phyloP scores from a whole-genome alignment of 1,140 invertebrate genomes.

The Coenobita brevimanus region DNA sequence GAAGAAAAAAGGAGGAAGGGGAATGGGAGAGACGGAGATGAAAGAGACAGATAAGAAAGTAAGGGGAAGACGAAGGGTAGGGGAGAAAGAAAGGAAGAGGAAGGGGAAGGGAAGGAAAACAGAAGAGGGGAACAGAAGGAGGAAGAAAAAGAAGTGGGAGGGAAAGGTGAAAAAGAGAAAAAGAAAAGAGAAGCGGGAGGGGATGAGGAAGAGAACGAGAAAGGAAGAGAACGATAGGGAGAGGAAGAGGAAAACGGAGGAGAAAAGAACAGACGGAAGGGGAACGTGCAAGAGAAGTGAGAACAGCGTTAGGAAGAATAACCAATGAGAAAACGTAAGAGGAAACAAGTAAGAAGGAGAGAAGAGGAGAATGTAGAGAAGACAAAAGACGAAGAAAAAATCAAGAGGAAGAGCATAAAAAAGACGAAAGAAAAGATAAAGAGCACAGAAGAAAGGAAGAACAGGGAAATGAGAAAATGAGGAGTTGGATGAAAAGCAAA shows the following conservation, averaged over 20 bases:
- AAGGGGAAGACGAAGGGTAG: not conserved
- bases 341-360: too few relatives aligned
- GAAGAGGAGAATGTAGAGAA: too few relatives aligned
- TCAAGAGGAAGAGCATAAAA: not conserved
- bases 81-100: conserved; percentile 17
- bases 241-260: not conserved
- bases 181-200: not conserved
- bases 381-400: not conserved
- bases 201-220: not conserved
- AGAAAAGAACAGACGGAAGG: not conserved
- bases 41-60: too few relatives aligned
- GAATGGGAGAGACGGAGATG: not conserved
- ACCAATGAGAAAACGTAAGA: not conserved
- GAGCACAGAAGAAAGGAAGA: not conserved
- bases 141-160: not conserved
- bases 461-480: not conserved
- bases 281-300: not conserved
- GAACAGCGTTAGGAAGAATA: not conserved
- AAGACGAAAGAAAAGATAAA: not conserved
- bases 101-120: not conserved
- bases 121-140: not conserved
- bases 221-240: not conserved
- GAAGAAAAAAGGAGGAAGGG: not conserved
- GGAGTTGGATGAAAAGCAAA: not conserved
- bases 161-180: not conserved